Evolutionary conservation across 2,797 vertebrate species (phyloP).

Genomic region (Melanogrammus aeglefinus): DNA sequence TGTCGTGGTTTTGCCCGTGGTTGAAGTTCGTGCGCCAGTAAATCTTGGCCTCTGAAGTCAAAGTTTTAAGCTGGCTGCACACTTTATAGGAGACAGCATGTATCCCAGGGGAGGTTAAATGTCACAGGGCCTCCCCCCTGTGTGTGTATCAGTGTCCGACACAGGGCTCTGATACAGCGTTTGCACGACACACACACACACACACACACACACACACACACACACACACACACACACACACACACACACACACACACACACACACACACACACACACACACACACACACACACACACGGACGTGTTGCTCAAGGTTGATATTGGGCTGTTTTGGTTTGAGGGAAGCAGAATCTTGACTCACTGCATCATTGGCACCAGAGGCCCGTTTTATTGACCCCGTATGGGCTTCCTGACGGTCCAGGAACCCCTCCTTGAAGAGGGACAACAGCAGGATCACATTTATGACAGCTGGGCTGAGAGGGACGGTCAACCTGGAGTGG

Average conservation of each 20-base stretch:
- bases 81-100: constrained; percentile 1
- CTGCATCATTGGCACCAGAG: constrained; percentile 26
- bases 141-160: constrained; percentile 3
- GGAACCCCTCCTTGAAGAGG: neutral
- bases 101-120: constrained; percentile 7
- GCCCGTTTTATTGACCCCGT: constrained; percentile 22
- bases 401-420: constrained; percentile 17
- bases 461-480: neutral
- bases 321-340: neutral
- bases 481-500: neutral
- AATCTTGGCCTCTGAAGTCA: neutral
- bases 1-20: neutral
- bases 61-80: neutral
- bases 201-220: no score
- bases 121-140: constrained; percentile 2
- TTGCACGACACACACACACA: neutral
- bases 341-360: constrained; percentile 28
- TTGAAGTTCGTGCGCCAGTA: neutral
- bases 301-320: no score
- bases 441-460: neutral
- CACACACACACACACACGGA: no score
- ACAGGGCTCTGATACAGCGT: neutral
- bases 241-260: neutral
- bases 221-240: no score
- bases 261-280: neutral